Evolutionary conservation across 2,888 invertebrate species (phyloP).

Genomic region (Pyrrhosoma nymphula): DNA sequence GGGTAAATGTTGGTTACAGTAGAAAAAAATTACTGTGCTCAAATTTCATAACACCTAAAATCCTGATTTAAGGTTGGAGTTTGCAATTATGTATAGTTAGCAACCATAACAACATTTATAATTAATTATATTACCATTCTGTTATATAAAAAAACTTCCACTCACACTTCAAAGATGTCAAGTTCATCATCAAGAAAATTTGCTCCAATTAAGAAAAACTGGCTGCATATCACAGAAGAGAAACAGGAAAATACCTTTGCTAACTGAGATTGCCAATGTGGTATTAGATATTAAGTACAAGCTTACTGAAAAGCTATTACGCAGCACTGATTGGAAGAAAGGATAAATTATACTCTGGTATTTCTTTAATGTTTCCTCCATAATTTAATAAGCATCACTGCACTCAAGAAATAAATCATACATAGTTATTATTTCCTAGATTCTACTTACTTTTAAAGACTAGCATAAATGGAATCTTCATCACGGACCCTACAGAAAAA

Average conservation of each 20-base stretch:
- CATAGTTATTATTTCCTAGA: not conserved
- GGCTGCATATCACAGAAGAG: not conserved
- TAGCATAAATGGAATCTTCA: conserved; percentile 19
- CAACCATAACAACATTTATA: no score
- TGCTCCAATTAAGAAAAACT: no score
- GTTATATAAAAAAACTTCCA: no score
- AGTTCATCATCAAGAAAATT: no score
- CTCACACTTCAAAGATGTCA: no score
- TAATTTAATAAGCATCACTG: not conserved
- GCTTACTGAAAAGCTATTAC: not conserved
- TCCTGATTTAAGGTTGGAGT: no score
- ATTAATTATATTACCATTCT: no score
- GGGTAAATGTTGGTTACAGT: no score
- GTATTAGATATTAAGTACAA: not conserved
- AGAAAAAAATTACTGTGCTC: no score
- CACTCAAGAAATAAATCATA: not conserved
- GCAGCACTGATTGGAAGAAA: not conserved
- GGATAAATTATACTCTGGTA: not conserved
- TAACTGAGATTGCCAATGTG: not conserved
- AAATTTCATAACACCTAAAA: no score
- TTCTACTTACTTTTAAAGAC: conserved; percentile 25
- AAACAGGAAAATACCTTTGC: not conserved
- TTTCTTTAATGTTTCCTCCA: not conserved
- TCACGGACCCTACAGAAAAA: not conserved
- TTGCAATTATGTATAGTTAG: no score